Conservation (phyloP, 2,797 vertebrate species). For the Xerus rutilus region DNA sequence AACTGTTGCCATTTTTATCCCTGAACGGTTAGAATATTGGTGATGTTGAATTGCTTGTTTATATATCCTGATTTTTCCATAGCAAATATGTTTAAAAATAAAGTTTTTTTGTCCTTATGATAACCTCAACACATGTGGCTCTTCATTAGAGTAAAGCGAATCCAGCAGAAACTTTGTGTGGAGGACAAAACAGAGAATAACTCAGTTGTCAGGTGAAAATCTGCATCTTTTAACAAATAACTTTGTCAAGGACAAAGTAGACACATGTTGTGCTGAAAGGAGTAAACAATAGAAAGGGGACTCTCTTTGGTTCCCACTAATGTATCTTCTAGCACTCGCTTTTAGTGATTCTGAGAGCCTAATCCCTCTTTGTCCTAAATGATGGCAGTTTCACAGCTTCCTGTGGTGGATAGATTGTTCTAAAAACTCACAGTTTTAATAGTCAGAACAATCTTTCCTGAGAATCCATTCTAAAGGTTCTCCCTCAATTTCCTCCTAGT, state of each 20-base stretch:
- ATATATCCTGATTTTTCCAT: background rate
- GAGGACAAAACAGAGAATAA: background rate
- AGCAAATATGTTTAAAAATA: background rate
- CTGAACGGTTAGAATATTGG: background rate
- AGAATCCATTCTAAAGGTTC: conserved; percentile 52
- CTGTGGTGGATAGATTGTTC: conserved; percentile 67
- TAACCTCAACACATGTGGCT: background rate
- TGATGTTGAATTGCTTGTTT: background rate
- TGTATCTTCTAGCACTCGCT: conserved; percentile 36
- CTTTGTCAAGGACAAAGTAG: conserved; percentile 49
- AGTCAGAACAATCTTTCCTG: conserved; percentile 32
- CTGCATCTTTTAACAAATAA: background rate
- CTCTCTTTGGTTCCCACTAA: conserved; percentile 29
- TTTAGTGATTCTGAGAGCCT: conserved; percentile 32
- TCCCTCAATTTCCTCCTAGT: conserved; percentile 45
- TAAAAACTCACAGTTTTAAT: conserved; percentile 65
- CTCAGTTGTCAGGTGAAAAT: background rate
- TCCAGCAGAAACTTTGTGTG: background rate
- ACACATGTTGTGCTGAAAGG: background rate
- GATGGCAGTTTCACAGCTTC: conserved; percentile 64
- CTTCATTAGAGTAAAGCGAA: background rate
- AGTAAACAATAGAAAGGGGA: conserved; percentile 24
- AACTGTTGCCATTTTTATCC: background rate
- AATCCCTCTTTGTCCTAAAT: conserved; percentile 48
- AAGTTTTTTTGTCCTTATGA: background rate